These are phyloP conservation scores for Andrena marginata DNA, from an alignment of 2,888 invertebrate genomes.

Conservation along the genomic window DNA sequence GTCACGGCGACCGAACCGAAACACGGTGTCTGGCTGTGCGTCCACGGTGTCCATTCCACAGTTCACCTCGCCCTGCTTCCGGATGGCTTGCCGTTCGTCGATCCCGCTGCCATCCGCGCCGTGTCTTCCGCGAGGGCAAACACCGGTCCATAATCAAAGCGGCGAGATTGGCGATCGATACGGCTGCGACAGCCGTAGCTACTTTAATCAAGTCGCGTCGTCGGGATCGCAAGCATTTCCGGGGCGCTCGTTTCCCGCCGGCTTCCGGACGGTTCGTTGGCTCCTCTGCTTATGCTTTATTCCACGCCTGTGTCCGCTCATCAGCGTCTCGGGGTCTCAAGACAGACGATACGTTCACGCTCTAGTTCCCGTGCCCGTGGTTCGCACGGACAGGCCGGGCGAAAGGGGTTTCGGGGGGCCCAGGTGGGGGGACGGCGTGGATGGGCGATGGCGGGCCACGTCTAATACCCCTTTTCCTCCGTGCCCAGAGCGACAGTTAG, in stretches of 20 bases:
- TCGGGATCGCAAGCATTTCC: constrained; percentile 20
- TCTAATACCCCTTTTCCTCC: constrained; percentile 54
- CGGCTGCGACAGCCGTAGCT: neutral
- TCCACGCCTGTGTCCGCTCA: constrained; percentile 53
- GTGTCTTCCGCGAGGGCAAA: neutral
- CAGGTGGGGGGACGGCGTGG: neutral
- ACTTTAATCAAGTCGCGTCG: constrained; percentile 15
- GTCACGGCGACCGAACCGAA: neutral
- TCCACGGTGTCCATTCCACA: neutral
- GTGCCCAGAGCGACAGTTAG: constrained; percentile 60
- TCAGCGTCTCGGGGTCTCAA: constrained; percentile 52
- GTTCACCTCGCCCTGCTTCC: constrained; percentile 1
- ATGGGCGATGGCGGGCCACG: constrained; percentile 1
- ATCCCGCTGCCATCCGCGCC: neutral
- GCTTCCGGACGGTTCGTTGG: constrained; percentile 3
- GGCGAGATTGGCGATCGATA: constrained; percentile 20
- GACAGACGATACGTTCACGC: constrained; percentile 67
- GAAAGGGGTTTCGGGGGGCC: neutral
- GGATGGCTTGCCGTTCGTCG: neutral
- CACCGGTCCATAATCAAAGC: constrained; percentile 4
- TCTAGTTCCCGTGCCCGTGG: constrained; percentile 65
- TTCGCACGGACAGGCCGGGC: constrained; percentile 13
- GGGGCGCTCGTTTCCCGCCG: neutral
- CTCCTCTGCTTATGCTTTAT: constrained; percentile 48
- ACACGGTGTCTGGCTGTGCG: neutral